Base-by-base conservation (phyloP, 2,113 vertebrate species). In the Fregata magnificens region DNA sequence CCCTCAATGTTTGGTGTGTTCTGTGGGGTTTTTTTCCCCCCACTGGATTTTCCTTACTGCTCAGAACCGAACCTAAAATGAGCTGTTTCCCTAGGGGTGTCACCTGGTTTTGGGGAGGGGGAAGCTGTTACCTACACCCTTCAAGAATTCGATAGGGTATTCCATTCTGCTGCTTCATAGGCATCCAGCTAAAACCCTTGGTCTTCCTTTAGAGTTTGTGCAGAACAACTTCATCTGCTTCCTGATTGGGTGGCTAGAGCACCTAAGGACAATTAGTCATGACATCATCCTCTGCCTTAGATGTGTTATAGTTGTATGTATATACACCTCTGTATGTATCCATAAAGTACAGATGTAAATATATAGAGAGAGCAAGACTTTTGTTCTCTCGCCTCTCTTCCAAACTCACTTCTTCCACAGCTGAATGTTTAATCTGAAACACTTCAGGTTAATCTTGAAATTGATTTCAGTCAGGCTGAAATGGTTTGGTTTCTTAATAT, bases 71-170 rank as follows among this genome's bases (percentile, higher is more conserved):
- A 72, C 6, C 12, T 67, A 20, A 85, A 53, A 49, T 32, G 10
- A 69, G 7, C 36, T 58, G 3, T 82, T 85, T 65, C 44, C n/a
- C 22, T 67, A 7, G 25, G 65, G n/a, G 13, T 63, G 32, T 49
- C 24, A 22, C 7, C 32, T 79, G 76, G 10, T 67, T 88, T 87
- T 28, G 52, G 21, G 29, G 32, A 73, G 31, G 26, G 21, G 11
- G 21, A 40, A 47, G 31, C 45, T 52, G 19, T 74, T 13, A 25
- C 12, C 40, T 49, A 55, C 29, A 38, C 19, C 4, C 9, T 82
- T 86, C 12, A 61, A 38, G 45, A 50, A 65, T 77, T 95, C 0
- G 0, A 4, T 29, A 53, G 38, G 1, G 0, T 52, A 63, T 91
- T 81, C 44, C 6, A 6, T 87, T 87, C 62, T 58, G 22, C 25